These are phyloP conservation scores for Marcusenius ussheri DNA, from an alignment of 2,113 vertebrate genomes.

Conservation along the genomic window DNA sequence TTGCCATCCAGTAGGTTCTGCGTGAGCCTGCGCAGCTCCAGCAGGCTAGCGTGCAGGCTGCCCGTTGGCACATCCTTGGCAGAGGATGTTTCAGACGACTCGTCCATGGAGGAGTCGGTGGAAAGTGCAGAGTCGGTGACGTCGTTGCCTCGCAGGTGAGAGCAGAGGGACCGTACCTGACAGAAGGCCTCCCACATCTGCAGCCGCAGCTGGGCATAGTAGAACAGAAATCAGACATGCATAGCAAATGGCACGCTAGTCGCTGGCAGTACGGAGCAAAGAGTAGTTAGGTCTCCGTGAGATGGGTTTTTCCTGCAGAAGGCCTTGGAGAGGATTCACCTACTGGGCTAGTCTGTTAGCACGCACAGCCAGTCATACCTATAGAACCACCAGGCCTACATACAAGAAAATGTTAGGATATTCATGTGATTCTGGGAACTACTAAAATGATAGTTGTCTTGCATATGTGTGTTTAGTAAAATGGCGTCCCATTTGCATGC, in stretches of 20 bases:
- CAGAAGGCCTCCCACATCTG: conserved; percentile 97
- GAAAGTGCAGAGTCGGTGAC: conserved; percentile 91
- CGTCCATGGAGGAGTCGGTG: conserved; percentile 96
- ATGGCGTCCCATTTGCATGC: neutral
- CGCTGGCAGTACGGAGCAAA: neutral
- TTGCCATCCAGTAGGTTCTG: conserved; percentile 87
- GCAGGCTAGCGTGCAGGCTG: conserved; percentile 80
- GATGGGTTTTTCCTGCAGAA: neutral
- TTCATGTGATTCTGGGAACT: neutral
- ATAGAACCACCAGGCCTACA: neutral
- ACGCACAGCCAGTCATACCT: neutral
- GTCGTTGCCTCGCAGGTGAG: conserved; percentile 89
- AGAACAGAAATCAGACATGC: neutral
- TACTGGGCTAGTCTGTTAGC: neutral
- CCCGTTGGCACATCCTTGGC: conserved; percentile 88
- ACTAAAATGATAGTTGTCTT: neutral
- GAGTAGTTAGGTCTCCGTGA: neutral
- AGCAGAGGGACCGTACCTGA: conserved; percentile 89
- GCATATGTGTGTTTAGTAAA: neutral
- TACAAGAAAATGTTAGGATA: neutral
- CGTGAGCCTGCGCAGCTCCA: conserved; percentile 86
- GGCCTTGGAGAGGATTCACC: neutral
- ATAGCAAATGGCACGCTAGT: neutral
- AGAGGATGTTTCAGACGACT: conserved; percentile 92
- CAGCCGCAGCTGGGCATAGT: conserved; percentile 72